These are phyloP conservation scores for Dicentrarchus labrax DNA, from an alignment of 2,113 vertebrate species.

Conservation along the genomic window DNA sequence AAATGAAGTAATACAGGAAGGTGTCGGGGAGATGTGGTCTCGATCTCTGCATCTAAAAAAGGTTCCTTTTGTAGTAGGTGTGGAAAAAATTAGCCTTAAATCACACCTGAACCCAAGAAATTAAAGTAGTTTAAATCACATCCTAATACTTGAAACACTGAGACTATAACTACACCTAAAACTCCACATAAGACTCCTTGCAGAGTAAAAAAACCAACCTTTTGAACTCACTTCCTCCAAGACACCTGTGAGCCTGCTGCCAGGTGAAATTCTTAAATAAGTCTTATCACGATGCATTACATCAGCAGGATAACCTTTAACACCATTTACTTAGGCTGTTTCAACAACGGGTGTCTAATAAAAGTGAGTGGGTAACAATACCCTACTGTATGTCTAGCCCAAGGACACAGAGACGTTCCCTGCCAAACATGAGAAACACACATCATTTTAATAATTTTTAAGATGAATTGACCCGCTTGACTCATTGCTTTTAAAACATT, in stretches of 20 bases:
- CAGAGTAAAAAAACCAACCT: conserved; percentile 9
- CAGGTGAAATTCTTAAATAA: conserved; percentile 7
- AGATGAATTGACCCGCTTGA: background rate
- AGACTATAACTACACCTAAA: background rate
- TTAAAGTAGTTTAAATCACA: conserved; percentile 22
- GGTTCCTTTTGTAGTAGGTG: too few species aligned
- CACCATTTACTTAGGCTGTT: conserved; percentile 15
- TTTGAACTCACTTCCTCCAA: conserved; percentile 6
- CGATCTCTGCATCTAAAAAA: background rate
- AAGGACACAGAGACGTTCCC: conserved; percentile 5
- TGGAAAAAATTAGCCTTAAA: background rate
- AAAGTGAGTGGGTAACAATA: conserved; percentile 16
- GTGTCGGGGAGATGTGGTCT: background rate
- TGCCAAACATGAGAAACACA: background rate
- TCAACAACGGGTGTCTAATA: background rate
- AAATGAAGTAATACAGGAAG: background rate
- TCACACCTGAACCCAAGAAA: background rate
- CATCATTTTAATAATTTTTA: conserved; percentile 7
- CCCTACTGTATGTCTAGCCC: background rate
- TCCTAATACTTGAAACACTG: background rate
- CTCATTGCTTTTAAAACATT: background rate
- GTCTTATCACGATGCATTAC: conserved; percentile 17
- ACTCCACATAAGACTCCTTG: background rate
- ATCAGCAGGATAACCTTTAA: conserved; percentile 34
- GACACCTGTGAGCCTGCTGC: background rate